phyloP scores from a whole-genome alignment of 1,140 invertebrate genomes.

The Ectropis grisescens region DNA sequence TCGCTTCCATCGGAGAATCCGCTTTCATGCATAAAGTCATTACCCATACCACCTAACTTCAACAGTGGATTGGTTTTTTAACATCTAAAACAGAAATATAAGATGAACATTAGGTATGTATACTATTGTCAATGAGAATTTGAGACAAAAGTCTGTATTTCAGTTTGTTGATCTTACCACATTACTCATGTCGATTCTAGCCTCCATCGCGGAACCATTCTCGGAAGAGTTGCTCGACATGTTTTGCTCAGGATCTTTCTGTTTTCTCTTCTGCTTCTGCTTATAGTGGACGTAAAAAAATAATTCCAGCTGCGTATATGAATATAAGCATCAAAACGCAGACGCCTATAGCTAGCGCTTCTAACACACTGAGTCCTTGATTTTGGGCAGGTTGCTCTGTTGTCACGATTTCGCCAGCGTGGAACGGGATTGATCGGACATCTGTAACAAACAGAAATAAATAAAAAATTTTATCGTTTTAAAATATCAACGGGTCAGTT shows the following conservation, averaged over 20 bases:
- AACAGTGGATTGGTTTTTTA: constrained; percentile 73
- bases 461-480: too few relatives aligned
- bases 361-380: constrained; percentile 49
- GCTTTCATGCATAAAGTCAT: constrained; percentile 42
- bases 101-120: too few relatives aligned
- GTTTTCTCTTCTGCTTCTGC: constrained; percentile 42
- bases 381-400: constrained; percentile 30
- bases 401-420: constrained; percentile 46
- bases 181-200: constrained; percentile 47
- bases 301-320: constrained; percentile 55
- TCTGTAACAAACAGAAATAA: constrained; percentile 25
- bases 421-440: constrained; percentile 57
- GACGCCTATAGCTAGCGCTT: constrained; percentile 50
- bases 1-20: constrained; percentile 54
- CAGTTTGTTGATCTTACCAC: too few relatives aligned
- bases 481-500: too few relatives aligned
- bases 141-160: too few relatives aligned
- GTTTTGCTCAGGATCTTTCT: constrained; percentile 46
- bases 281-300: constrained; percentile 60
- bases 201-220: constrained; percentile 41
- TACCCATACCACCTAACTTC: constrained; percentile 30
- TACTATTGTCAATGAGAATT: too few relatives aligned
- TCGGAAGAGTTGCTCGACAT: constrained; percentile 35
- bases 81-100: constrained; percentile 39
- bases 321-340: constrained; percentile 54